Conservation (phyloP, 2,888 invertebrate species). For the Nemurella pictetii region DNA sequence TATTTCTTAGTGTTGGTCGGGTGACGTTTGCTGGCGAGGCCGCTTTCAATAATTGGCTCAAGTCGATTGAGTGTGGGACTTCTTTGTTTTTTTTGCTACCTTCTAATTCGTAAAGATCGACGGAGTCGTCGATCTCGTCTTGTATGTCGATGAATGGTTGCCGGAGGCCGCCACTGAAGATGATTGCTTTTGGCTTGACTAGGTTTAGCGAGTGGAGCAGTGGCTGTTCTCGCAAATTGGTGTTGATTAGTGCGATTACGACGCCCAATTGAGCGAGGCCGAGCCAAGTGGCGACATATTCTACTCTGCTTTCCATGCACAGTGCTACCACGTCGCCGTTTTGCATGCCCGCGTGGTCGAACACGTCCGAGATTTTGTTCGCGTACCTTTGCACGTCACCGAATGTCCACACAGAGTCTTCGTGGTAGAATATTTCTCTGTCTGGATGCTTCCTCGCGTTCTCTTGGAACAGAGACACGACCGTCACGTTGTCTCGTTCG, state of each 20-base stretch:
- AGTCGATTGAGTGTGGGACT: not conserved
- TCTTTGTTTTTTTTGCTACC: constrained; percentile 42
- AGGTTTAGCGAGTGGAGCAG: constrained; percentile 81
- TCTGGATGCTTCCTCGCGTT: constrained; percentile 62
- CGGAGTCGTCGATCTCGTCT: not conserved
- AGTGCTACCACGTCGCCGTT: constrained; percentile 86
- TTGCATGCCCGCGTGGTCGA: constrained; percentile 59
- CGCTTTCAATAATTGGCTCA: not conserved
- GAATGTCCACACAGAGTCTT: constrained; percentile 69
- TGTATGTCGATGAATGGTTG: constrained; percentile 49
- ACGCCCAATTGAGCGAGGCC: constrained; percentile 87
- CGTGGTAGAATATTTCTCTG: constrained; percentile 68
- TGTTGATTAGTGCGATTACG: constrained; percentile 87
- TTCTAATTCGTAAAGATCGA: constrained; percentile 36
- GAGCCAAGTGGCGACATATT: constrained; percentile 88
- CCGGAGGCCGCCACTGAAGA: constrained; percentile 67
- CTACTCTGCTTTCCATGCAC: constrained; percentile 81
- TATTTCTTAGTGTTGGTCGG: constrained; percentile 49
- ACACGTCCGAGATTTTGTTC: constrained; percentile 65
- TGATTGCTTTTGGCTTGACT: constrained; percentile 76
- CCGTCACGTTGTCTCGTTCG: constrained; percentile 62
- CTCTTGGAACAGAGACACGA: constrained; percentile 64
- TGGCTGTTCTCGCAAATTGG: constrained; percentile 79
- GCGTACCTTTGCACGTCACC: constrained; percentile 67
- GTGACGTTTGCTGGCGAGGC: not conserved